A percentile compares a stretch with the other conserved stretches of the same genome.
These are phyloP conservation scores for Bombus confusus DNA, from an alignment of 1,140 invertebrate species.

Conservation along the genomic window DNA sequence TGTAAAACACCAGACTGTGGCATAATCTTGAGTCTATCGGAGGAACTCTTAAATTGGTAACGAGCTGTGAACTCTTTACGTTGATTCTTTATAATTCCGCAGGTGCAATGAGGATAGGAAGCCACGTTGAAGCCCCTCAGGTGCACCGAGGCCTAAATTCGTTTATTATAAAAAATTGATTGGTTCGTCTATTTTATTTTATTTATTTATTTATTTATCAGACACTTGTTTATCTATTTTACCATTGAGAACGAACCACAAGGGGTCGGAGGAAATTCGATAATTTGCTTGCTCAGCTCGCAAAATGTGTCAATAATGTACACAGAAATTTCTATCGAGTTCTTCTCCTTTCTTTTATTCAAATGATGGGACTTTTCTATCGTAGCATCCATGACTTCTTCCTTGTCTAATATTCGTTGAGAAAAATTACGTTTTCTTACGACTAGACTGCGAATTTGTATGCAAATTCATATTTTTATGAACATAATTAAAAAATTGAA, in stretches of 20 bases:
- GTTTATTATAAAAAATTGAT: not conserved
- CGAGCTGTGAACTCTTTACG: conserved; percentile 30
- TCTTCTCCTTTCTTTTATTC: not conserved
- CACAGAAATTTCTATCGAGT: not conserved
- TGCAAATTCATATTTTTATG: not conserved
- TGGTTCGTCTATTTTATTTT: too few species aligned
- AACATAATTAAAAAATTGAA: too few species aligned
- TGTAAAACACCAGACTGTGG: not conserved
- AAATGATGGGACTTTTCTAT: too few species aligned
- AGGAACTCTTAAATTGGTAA: conserved; percentile 27
- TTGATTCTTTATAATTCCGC: conserved; percentile 29
- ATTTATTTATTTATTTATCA: too few species aligned
- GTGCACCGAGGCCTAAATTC: conserved; percentile 14
- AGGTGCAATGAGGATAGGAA: conserved; percentile 31
- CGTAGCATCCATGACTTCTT: not conserved
- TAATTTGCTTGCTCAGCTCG: conserved; percentile 49
- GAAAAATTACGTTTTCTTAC: not conserved
- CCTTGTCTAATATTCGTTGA: not conserved
- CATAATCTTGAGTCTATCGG: not conserved
- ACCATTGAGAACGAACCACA: conserved; percentile 45
- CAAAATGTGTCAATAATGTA: conserved; percentile 37
- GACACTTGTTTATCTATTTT: not conserved
- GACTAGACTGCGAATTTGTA: not conserved
- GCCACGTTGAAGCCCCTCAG: conserved; percentile 28
- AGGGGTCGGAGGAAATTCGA: conserved; percentile 43